phyloP scores from a whole-genome alignment of 1,140 invertebrate genomes.

The Leptinotarsa undecemlineata region DNA sequence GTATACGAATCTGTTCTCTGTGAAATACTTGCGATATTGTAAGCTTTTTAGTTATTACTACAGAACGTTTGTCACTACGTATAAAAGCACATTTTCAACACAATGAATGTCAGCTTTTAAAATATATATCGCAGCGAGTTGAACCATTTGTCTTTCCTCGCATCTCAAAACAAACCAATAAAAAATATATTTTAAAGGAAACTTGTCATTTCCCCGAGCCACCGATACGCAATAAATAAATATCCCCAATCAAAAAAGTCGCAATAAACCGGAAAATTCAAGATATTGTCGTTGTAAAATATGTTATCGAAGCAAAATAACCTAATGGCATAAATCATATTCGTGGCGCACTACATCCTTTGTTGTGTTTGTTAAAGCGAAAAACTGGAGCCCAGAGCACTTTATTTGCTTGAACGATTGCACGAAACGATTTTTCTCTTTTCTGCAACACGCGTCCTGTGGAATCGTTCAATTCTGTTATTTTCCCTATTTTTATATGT shows the following conservation, averaged over 20 bases:
- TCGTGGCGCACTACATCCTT: slow-evolving; percentile 13
- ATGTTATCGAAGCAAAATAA: slow-evolving; percentile 21
- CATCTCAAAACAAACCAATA: background rate
- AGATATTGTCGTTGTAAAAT: slow-evolving; percentile 16
- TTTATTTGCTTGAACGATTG: slow-evolving; percentile 19
- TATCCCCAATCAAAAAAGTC: slow-evolving; percentile 9
- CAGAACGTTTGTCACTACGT: no score
- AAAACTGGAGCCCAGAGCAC: slow-evolving; percentile 16
- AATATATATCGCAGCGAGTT: no score
- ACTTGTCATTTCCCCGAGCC: background rate
- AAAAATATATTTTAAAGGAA: background rate
- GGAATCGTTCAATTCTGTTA: slow-evolving; percentile 15
- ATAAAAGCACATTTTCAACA: no score
- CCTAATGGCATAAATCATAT: slow-evolving; percentile 17
- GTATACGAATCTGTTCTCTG: no score
- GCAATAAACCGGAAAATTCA: slow-evolving; percentile 11
- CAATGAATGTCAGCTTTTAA: no score
- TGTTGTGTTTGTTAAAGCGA: slow-evolving; percentile 16
- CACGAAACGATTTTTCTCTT: slow-evolving; percentile 15
- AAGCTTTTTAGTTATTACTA: no score
- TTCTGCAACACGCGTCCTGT: background rate
- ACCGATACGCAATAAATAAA: slow-evolving; percentile 7
- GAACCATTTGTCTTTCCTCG: no score
- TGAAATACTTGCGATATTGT: no score
- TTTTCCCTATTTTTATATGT: slow-evolving; percentile 15